Evolutionary conservation across 2,888 invertebrate species (phyloP), one percentile per base, ranked within the genome.

Genomic region (Melanargia galathea): DNA sequence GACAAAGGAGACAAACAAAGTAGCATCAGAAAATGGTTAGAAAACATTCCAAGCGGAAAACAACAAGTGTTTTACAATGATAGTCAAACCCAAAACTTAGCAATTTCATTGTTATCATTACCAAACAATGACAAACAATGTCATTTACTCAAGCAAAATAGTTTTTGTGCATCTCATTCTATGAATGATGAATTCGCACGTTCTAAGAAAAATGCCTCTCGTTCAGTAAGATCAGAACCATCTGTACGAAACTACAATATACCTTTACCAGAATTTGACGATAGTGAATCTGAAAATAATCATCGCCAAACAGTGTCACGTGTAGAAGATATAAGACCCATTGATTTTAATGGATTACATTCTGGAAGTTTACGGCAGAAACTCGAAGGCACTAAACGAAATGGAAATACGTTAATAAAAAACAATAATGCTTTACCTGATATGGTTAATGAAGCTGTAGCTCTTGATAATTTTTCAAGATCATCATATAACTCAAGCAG

Each of bases 11-110:
- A 94, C 74, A 95, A 96, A 77, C 95, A 95, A 75, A 93, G 92
- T 71, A 95, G 94, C 77, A 96, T 96, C 54, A 91, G 94, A 66
- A 94, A 95, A 80, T 96, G 96, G 96, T 80, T 96, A 45, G 95
- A 95, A 83, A 94, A 94, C 71, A 94, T 96, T 55, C 95, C 95
- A 43, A 79, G 80, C 62, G 76, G 74, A 20, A 90, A 90, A 73
- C 84, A 84, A 68, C 73, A 75, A 64, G 63, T 73, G 10, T 70
- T 80, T 3, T 81, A 83, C 65, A 84, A 75, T 55, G 87, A 88
- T 11, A 76, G 78, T 54, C 61, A 77, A 58, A 73, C 78, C 51
- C 81, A 77, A 54, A 74, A 79, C 59, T 72, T 86, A 58, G 77
- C 82, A 0, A 85, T 83, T 68, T 84, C 90, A n/a, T 77, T 90